Evolutionary conservation across 1,140 invertebrate species (phyloP), one percentile per base, ranked within the genome.

Genomic region (Leptopilina clavipes): DNA sequence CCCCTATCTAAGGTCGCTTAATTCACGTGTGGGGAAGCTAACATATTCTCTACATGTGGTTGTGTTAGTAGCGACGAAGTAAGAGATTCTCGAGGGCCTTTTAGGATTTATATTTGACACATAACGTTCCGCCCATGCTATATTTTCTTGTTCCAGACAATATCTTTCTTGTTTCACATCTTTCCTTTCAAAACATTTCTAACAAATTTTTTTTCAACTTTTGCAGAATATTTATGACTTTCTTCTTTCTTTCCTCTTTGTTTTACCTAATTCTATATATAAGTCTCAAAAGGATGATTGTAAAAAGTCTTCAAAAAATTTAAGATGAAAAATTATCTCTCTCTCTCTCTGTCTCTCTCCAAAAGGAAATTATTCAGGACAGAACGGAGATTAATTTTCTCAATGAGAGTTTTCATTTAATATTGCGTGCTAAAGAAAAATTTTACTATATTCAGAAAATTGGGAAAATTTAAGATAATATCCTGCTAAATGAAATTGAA

Each of bases 71-170:
- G 56, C 56, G 19, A 22, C 56, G 19, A 31, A 65, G 56, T 65
- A 65, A 65, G 56, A 65, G 56, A 65, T 65, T 65, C 56, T 65
- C 56, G 56, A 65, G 56, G 56, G 56, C 59, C 22, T 37, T 65
- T 65, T 31, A 31, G 22, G 22, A 65, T 65, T 65, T 37, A 65
- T 65, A 65, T 65, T 65, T 65, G 12, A 65, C 59, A 65, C 59
- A 65, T n/a, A 65, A 65, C 59, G 25, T 65, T 31, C 22, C 22
- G 25, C 22, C 22, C 12, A n/a, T 3, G 19, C 25, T 65, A 37
- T 65, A 65, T 37, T 65, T 65, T 31, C 12, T 65, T 37, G 14
- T 65, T 65, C 59, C 22, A 14, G 59, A 65, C 59, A 31, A 31
- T 31, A 65, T 65, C 22, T 65, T 65, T 65, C 22, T 65, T 31